Evolutionary conservation across 2,113 vertebrate species (phyloP).

Genomic region (Siphamia tubifer): DNA sequence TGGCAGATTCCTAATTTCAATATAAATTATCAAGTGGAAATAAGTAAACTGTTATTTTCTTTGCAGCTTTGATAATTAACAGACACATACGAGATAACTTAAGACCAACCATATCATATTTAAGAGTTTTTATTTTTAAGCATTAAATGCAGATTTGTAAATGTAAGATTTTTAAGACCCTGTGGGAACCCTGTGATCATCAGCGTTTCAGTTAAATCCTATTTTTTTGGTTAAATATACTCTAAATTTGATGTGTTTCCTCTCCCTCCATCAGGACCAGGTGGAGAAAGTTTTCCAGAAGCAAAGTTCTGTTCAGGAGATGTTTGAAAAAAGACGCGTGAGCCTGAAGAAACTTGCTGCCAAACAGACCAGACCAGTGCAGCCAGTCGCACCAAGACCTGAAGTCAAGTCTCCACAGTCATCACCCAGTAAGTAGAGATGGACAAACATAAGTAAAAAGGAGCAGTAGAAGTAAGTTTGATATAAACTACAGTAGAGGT

Average conservation of each 20-base stretch:
- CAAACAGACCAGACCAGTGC: conserved; percentile 94
- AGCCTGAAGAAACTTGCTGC: conserved; percentile 96
- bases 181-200: too few species aligned
- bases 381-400: conserved; percentile 94
- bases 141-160: too few species aligned
- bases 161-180: too few species aligned
- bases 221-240: neutral
- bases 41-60: too few species aligned
- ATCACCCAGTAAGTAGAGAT: conserved; percentile 81
- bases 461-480: neutral
- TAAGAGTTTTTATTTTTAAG: too few species aligned
- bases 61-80: too few species aligned
- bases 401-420: conserved; percentile 90
- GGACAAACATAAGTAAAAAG: neutral
- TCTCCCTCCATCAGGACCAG: conserved; percentile 83
- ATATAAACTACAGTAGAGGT: too few species aligned
- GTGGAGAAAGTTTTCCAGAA: conserved; percentile 92
- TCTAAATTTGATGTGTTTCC: neutral
- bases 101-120: too few species aligned
- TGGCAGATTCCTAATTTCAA: too few species aligned
- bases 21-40: too few species aligned
- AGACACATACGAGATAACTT: too few species aligned
- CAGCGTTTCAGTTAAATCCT: neutral
- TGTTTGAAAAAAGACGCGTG: conserved; percentile 92
- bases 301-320: conserved; percentile 91